Conservation (phyloP, 2,888 invertebrate genomes). For the Parascotia fuliginaria region DNA sequence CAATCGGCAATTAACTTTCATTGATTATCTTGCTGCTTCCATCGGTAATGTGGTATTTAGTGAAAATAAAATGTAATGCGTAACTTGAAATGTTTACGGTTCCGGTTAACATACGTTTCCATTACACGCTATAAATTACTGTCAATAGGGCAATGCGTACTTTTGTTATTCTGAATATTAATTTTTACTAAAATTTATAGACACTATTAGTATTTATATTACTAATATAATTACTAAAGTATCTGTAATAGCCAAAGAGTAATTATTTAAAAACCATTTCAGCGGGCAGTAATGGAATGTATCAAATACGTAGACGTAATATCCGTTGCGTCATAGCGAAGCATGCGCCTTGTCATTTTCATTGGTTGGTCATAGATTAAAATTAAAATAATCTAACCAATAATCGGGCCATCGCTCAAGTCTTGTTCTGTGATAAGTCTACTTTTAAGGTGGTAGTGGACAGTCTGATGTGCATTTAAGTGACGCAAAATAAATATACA, state of each 20-base stretch:
- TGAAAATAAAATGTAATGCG: no score
- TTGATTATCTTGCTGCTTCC: no score
- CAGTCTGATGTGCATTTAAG: constrained; percentile 84
- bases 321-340: constrained; percentile 87
- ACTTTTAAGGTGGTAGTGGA: constrained; percentile 78
- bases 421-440: constrained; percentile 82
- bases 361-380: constrained; percentile 81
- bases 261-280: no score
- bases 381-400: constrained; percentile 75
- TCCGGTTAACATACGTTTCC: constrained; percentile 27
- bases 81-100: constrained; percentile 12
- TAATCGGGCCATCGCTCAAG: constrained; percentile 80
- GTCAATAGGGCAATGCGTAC: neutral
- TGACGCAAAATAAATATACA: constrained; percentile 76
- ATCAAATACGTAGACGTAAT: constrained; percentile 81
- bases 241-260: no score
- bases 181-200: no score
- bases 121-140: constrained; percentile 2
- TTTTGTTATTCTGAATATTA: no score
- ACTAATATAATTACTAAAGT: no score
- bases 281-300: constrained; percentile 37
- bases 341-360: constrained; percentile 87
- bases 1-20: no score
- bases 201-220: no score
- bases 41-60: no score